Evolutionary conservation across 1,140 invertebrate genomes (phyloP), one percentile per base, ranked within the genome.

Genomic region (Bombus ignitus): DNA sequence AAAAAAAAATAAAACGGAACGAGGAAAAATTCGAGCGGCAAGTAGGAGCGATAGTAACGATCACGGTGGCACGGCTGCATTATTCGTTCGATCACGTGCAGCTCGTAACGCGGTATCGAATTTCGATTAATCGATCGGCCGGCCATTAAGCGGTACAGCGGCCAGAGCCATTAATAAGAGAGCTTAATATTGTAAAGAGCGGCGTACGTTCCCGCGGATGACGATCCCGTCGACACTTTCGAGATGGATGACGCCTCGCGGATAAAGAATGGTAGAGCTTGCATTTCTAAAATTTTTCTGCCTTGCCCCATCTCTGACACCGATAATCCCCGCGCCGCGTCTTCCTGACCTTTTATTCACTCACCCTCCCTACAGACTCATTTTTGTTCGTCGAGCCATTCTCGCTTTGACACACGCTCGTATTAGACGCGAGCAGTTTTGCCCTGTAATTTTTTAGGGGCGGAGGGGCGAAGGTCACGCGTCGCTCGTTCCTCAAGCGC

Each of bases 61-160:
- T 66, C 66, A 68, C 66, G 35, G 32, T 37, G 13, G 78, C 78
- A 42, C 57, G 32, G 81, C 70, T 81, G 78, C 68, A 80, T 85
- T 85, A 85, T 85, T 85, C 78, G 81, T 87, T 81, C 73, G 85
- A 85, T 80, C 86, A 71, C 75, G 83, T 78, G 70, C 53, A n/a
- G 35, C 76, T 75, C 62, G 77, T 80, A 89, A 90, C 85, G 87
- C 88, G 89, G 87, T 93, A 95, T 95, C 92, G 94, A 94, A 95
- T 94, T 94, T 94, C 94, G 92, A 95, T 95, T 94, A 94, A 95
- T 95, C 93, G 94, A 92, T 94, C 89, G 91, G 77, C 18, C 84
- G 87, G 83, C 91, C 91, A 92, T 94, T 94, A 93, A 84, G 78
- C 82, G 88, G 75, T 79, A 82, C 80, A 35, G 32, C 79, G 74